Conservation (phyloP, 1,140 invertebrate species). For the Zaprionus tsacasi region DNA sequence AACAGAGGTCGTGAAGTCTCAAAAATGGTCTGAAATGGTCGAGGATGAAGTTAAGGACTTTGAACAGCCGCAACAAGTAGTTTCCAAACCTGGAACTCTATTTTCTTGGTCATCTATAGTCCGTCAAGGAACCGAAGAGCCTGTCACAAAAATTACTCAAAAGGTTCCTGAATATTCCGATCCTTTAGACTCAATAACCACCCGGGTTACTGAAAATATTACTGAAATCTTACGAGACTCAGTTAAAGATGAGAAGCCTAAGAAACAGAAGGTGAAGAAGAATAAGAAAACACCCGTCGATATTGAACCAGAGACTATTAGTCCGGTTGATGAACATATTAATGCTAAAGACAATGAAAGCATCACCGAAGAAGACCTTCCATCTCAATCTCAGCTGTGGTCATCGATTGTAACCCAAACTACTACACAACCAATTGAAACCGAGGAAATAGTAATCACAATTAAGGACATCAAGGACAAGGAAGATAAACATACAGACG, state of each 20-base stretch:
- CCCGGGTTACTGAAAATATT: conserved; percentile 2
- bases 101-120: conserved; percentile 66
- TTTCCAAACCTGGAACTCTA: not conserved
- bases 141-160: conserved; percentile 31
- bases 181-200: not conserved
- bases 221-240: not conserved
- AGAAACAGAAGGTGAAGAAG: conserved; percentile 41
- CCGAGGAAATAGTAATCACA: not conserved
- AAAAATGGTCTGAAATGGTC: conserved; percentile 50
- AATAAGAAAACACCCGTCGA: conserved; percentile 6
- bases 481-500: not conserved
- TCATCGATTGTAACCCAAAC: conserved; percentile 1
- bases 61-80: not conserved
- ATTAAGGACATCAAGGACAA: not conserved
- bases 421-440: not conserved
- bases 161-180: not conserved
- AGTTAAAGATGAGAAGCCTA: conserved; percentile 13
- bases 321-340: not conserved
- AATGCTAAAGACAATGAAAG: not conserved
- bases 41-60: conserved; percentile 36
- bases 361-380: not conserved
- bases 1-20: not conserved
- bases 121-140: conserved; percentile 57
- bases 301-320: not conserved
- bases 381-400: not conserved